A percentile compares a stretch with the other conserved stretches of the same genome.
Conservation (phyloP, 2,797 vertebrate genomes). For the Tragelaphus eurycerus region DNA sequence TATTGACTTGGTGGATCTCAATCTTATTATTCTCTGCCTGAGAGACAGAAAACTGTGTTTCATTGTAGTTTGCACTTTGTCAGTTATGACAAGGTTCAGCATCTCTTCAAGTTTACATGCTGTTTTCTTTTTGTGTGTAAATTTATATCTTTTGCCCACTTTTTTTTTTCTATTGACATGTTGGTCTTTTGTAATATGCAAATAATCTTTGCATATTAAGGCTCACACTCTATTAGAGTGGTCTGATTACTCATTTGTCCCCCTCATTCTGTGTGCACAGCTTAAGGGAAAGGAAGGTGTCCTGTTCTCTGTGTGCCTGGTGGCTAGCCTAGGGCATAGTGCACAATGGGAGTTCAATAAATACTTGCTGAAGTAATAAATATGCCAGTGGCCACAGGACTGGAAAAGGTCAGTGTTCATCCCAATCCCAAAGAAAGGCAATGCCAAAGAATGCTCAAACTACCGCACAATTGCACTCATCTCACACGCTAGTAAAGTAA, state of each 20-base stretch:
- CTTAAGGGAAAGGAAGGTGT: background rate
- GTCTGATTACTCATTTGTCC: background rate
- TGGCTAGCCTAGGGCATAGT: background rate
- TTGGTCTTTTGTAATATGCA: background rate
- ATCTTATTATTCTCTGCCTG: background rate
- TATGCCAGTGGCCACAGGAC: too few species aligned
- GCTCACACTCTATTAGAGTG: background rate
- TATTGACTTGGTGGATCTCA: background rate
- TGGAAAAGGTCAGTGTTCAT: too few species aligned
- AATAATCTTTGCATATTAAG: background rate
- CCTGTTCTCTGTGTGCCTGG: background rate
- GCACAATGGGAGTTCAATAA: background rate
- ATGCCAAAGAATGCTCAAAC: too few species aligned
- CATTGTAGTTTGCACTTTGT: background rate
- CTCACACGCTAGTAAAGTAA: too few species aligned
- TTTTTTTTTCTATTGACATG: background rate
- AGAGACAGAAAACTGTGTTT: background rate
- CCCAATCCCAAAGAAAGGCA: too few species aligned
- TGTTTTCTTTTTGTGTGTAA: background rate
- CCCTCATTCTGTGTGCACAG: background rate
- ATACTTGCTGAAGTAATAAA: background rate
- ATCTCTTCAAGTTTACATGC: background rate
- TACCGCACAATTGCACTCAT: too few species aligned
- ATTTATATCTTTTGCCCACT: background rate
- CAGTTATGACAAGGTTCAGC: background rate